Evolutionary conservation across 2,888 invertebrate genomes (phyloP).

Genomic region (Drosophila atripex): DNA sequence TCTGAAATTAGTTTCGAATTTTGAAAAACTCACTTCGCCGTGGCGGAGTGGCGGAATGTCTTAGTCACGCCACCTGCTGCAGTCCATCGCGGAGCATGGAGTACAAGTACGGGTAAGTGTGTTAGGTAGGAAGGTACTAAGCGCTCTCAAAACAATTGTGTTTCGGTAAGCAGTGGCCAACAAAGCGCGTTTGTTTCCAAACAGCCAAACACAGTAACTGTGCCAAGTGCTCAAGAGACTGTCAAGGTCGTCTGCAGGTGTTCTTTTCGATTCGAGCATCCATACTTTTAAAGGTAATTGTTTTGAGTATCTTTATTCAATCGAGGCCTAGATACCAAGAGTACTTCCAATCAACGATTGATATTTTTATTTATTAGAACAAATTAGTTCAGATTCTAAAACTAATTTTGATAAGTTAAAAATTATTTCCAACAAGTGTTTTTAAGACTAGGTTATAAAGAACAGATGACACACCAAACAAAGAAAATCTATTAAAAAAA

Average conservation of each 20-base stretch:
- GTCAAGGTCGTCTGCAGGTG: conserved; percentile 27
- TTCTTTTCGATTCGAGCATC: conserved; percentile 5
- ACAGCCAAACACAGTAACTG: conserved; percentile 21
- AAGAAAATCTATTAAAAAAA: no score
- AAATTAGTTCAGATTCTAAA: no score
- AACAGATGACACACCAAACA: no score
- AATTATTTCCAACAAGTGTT: no score
- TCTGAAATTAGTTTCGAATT: conserved; percentile 73
- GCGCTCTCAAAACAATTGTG: conserved; percentile 17
- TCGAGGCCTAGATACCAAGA: background rate
- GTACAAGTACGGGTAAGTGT: conserved; percentile 11
- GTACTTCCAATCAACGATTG: background rate
- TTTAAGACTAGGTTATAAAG: no score
- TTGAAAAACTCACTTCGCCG: conserved; percentile 71
- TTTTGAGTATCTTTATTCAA: background rate
- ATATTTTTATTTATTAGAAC: no score
- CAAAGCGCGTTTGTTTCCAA: conserved; percentile 15
- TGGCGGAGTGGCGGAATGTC: conserved; percentile 74
- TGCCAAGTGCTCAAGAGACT: conserved; percentile 20
- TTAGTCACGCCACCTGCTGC: conserved; percentile 74
- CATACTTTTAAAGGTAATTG: background rate
- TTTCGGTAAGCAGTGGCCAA: conserved; percentile 23
- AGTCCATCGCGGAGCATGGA: conserved; percentile 16
- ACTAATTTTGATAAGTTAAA: no score
- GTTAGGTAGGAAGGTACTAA: conserved; percentile 30